These are phyloP conservation scores for Spodoptera frugiperda DNA, from an alignment of 1,140 invertebrate species.

Conservation along the genomic window DNA sequence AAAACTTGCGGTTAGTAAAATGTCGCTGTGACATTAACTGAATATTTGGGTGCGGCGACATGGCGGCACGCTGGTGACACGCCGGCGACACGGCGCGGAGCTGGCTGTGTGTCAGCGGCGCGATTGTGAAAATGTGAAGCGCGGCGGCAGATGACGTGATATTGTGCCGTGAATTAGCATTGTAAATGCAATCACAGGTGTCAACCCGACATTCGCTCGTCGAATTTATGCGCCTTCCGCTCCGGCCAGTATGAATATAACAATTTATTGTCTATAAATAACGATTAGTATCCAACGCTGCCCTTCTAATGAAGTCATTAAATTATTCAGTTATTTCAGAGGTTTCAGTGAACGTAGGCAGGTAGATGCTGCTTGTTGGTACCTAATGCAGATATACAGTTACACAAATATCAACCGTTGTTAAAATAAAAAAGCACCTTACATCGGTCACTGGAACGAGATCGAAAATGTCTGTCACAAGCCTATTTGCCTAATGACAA, in stretches of 20 bases:
- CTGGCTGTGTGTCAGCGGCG: not conserved
- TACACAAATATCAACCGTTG: not conserved
- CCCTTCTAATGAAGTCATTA: constrained; percentile 64
- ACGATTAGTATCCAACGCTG: constrained; percentile 68
- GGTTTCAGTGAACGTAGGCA: constrained; percentile 9
- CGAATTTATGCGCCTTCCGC: constrained; percentile 83
- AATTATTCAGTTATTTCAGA: constrained; percentile 45
- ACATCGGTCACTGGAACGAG: not conserved
- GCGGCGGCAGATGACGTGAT: constrained; percentile 73
- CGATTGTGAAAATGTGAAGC: constrained; percentile 67
- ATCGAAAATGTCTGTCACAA: constrained; percentile 11
- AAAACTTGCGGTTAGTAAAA: constrained; percentile 21
- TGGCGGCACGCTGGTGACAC: not conserved
- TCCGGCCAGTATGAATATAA: constrained; percentile 71
- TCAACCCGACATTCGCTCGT: constrained; percentile 78
- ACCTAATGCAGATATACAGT: too few relatives aligned
- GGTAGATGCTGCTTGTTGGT: not conserved
- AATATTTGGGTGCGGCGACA: constrained; percentile 40
- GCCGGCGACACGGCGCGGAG: not conserved
- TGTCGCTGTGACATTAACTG: constrained; percentile 23
- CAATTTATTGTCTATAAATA: constrained; percentile 80
- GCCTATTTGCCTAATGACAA: constrained; percentile 52
- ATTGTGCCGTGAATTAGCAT: constrained; percentile 83
- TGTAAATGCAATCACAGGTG: constrained; percentile 86
- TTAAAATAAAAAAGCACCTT: constrained; percentile 9